These are phyloP conservation scores for Oligia latruncula DNA, from an alignment of 2,888 invertebrate species.

Conservation along the genomic window DNA sequence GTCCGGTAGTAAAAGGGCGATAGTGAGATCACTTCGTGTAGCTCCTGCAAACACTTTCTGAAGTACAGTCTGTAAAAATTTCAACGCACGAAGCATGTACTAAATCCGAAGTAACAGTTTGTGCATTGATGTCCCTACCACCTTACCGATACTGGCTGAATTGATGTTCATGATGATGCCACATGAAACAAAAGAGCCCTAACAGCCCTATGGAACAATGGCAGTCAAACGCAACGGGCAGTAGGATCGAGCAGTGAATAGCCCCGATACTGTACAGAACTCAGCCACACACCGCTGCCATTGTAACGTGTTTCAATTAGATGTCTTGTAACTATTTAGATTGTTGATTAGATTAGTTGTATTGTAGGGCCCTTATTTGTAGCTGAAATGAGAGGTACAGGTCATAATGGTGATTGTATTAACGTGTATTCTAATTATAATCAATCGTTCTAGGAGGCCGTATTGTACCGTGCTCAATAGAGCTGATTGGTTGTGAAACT, in stretches of 20 bases:
- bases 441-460: not conserved
- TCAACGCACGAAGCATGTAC: too few species aligned
- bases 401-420: constrained; percentile 19
- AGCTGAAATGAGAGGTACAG: constrained; percentile 18
- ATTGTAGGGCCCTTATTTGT: constrained; percentile 34
- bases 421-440: constrained; percentile 15
- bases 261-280: constrained; percentile 38
- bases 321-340: constrained; percentile 61
- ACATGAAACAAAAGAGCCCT: constrained; percentile 14
- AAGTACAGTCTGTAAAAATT: too few species aligned
- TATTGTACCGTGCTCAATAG: not conserved
- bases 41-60: too few species aligned
- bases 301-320: constrained; percentile 61
- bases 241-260: constrained; percentile 52
- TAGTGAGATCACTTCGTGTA: too few species aligned
- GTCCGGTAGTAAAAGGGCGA: too few species aligned
- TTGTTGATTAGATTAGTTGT: constrained; percentile 52
- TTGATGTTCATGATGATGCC: not conserved
- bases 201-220: constrained; percentile 56
- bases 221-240: constrained; percentile 39
- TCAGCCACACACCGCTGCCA: constrained; percentile 23
- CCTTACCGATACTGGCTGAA: not conserved
- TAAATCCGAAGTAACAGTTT: too few species aligned
- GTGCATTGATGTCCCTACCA: not conserved
- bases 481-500: not conserved